Evolutionary conservation across 2,797 vertebrate genomes (phyloP).

Genomic region (Margarornis squamiger): DNA sequence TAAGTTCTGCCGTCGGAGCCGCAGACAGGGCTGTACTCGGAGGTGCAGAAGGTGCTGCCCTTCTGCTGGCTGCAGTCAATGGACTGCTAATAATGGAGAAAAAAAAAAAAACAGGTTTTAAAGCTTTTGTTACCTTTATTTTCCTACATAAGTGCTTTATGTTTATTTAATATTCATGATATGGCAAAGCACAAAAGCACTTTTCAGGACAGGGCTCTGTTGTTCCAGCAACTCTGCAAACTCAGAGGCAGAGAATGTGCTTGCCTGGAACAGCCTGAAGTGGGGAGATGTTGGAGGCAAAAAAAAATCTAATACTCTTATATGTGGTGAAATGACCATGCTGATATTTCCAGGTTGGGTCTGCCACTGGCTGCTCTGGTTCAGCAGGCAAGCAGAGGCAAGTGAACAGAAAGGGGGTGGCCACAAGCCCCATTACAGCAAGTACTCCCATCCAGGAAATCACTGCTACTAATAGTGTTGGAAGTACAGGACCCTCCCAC

Average conservation of each 20-base stretch:
- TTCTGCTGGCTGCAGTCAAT: neutral
- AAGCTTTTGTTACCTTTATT: neutral
- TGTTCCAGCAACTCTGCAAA: neutral
- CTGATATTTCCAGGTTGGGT: neutral
- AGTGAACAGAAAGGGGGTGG: neutral
- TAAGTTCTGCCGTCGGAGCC: constrained; percentile 45
- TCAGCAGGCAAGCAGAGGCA: neutral
- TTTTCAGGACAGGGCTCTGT: neutral
- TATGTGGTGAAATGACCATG: neutral
- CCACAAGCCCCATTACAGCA: neutral
- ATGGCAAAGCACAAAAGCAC: neutral
- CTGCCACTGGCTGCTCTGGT: neutral
- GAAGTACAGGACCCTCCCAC: neutral
- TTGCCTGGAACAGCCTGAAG: neutral
- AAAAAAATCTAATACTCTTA: neutral
- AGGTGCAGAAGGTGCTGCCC: neutral
- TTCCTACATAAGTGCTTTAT: neutral
- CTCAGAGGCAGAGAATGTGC: neutral
- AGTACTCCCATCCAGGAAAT: neutral
- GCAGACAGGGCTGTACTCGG: constrained; percentile 7
- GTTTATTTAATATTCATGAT: neutral
- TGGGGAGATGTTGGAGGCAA: rapidly evolving
- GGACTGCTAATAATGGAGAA: neutral
- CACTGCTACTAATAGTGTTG: neutral
- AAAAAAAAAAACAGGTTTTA: neutral